These are phyloP conservation scores for Genyomyrus donnyi DNA, from an alignment of 2,113 vertebrate species.

Conservation along the genomic window DNA sequence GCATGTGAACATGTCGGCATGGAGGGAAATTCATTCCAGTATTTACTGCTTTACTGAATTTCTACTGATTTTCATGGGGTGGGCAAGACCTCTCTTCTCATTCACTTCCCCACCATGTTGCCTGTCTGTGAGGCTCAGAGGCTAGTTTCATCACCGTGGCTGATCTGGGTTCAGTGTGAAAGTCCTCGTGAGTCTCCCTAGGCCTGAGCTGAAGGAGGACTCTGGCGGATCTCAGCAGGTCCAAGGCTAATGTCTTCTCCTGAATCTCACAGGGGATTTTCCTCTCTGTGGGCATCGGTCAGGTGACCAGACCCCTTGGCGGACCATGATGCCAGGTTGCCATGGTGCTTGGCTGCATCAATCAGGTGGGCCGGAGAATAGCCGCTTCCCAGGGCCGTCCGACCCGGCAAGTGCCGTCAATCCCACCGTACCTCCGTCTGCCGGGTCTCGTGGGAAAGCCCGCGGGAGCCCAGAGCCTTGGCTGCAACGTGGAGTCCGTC, in stretches of 20 bases:
- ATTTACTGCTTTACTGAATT: constrained; percentile 63
- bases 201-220: neutral
- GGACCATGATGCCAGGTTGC: neutral
- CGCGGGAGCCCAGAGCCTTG: constrained; percentile 27
- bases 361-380: neutral
- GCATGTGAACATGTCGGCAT: constrained; percentile 32
- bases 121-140: neutral
- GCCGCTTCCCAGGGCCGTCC: neutral
- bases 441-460: constrained; percentile 34
- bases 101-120: neutral
- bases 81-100: neutral
- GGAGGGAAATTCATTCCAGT: constrained; percentile 59
- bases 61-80: constrained; percentile 63
- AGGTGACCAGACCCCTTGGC: neutral
- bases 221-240: neutral
- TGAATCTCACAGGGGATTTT: neutral
- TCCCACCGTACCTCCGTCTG: constrained; percentile 8
- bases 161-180: neutral
- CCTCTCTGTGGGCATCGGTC: neutral
- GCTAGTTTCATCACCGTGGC: neutral
- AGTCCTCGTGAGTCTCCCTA: neutral
- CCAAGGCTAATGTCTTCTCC: neutral
- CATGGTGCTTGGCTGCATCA: neutral
- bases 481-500: neutral
- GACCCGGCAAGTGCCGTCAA: constrained; percentile 10